Evolutionary conservation across 2,113 vertebrate genomes (phyloP).

Genomic region (Laticauda colubrina): DNA sequence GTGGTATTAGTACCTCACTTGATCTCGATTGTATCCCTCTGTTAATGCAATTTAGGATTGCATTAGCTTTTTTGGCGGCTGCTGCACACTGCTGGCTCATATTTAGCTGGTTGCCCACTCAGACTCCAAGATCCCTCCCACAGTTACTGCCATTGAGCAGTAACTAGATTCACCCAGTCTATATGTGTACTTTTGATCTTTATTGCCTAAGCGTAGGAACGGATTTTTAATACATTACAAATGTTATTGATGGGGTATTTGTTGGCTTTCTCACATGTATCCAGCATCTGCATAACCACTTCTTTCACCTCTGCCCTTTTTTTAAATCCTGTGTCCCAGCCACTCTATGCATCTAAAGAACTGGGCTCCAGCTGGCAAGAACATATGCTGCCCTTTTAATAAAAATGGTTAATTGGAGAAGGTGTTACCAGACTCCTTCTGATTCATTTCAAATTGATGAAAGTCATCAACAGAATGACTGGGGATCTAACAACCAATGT

Average conservation of each 20-base stretch:
- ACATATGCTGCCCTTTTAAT: not conserved
- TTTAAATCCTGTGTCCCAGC: not conserved
- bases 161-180: too few relatives aligned
- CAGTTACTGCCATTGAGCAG: too few relatives aligned
- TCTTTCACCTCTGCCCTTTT: not conserved
- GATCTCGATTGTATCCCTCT: too few relatives aligned
- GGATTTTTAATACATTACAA: not conserved
- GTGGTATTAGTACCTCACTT: too few relatives aligned
- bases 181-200: too few relatives aligned
- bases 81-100: too few relatives aligned
- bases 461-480: not conserved
- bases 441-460: not conserved
- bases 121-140: too few relatives aligned
- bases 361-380: not conserved
- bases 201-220: too few relatives aligned
- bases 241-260: not conserved
- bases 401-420: not conserved
- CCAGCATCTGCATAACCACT: not conserved
- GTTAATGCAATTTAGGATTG: too few relatives aligned
- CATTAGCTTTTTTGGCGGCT: too few relatives aligned
- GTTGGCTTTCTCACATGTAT: not conserved
- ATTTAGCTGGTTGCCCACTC: too few relatives aligned
- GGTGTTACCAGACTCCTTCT: not conserved
- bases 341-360: not conserved
- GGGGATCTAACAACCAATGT: not conserved